A percentile compares a stretch with the other conserved stretches of the same genome.
Conservation (phyloP, 1,140 invertebrate genomes). For the Drosophila ogumai region DNA sequence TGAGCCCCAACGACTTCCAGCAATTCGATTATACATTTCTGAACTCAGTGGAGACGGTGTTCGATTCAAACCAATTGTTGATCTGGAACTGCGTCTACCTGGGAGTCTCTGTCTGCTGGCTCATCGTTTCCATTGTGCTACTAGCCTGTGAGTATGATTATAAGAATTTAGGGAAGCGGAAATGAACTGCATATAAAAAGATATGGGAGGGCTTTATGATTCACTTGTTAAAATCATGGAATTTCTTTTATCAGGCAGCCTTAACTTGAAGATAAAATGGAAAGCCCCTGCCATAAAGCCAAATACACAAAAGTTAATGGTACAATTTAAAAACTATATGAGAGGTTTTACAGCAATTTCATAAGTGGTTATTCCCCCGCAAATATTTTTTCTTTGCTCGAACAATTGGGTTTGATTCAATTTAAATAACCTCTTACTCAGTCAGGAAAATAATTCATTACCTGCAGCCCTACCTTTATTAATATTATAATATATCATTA, state of each 20-base stretch:
- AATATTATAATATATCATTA: neutral
- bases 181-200: slow-evolving; percentile 12
- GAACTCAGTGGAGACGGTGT: slow-evolving; percentile 51
- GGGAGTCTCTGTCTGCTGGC: slow-evolving; percentile 68
- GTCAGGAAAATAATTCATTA: neutral
- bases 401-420: too few relatives aligned
- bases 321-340: slow-evolving; percentile 32
- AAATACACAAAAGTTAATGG: slow-evolving; percentile 35
- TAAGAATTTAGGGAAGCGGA: slow-evolving; percentile 1
- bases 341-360: slow-evolving; percentile 30
- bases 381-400: neutral
- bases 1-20: slow-evolving; percentile 50
- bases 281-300: slow-evolving; percentile 32
- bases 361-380: slow-evolving; percentile 21
- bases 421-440: neutral
- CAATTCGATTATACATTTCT: slow-evolving; percentile 45
- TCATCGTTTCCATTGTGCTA: slow-evolving; percentile 65
- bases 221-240: slow-evolving; percentile 37
- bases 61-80: slow-evolving; percentile 62
- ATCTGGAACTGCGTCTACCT: slow-evolving; percentile 77
- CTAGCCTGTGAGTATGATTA: slow-evolving; percentile 69
- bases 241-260: slow-evolving; percentile 40
- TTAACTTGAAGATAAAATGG: slow-evolving; percentile 51
- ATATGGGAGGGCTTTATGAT: slow-evolving; percentile 37
- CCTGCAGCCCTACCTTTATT: neutral